Evolutionary conservation across 2,113 vertebrate genomes (phyloP).

Genomic region (Mobula birostris): DNA sequence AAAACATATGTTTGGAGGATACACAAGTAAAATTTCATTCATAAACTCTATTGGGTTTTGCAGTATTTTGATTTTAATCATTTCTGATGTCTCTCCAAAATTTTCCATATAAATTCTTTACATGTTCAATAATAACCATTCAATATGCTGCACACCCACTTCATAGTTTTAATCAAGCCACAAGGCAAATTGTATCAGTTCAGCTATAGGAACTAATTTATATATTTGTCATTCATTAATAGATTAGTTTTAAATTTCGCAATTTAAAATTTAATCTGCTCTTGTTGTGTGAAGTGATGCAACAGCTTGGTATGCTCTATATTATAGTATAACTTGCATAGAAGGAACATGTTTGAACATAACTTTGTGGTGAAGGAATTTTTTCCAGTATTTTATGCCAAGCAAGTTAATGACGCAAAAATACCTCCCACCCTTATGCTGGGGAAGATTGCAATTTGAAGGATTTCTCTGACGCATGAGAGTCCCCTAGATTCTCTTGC

Average conservation of each 20-base stretch:
- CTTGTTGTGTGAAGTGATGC: background rate
- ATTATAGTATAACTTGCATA: conserved; percentile 94
- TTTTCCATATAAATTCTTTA: conserved; percentile 14
- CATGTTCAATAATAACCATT: conserved; percentile 50
- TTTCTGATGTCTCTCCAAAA: background rate
- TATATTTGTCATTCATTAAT: conserved; percentile 95
- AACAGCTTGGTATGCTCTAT: background rate
- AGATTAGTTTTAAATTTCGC: conserved; percentile 80
- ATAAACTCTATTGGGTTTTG: background rate
- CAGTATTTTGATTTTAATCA: background rate
- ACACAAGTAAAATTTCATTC: background rate
- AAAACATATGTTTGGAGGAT: background rate
- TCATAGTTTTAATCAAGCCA: conserved; percentile 92
- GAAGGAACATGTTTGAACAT: conserved; percentile 95
- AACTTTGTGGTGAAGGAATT: conserved; percentile 95
- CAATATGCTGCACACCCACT: conserved; percentile 73
- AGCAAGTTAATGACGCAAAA: conserved; percentile 78
- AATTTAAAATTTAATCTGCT: conserved; percentile 68
- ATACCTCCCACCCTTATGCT: conserved; percentile 66
- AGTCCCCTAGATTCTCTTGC: conserved; percentile 54
- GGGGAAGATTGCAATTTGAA: conserved; percentile 62
- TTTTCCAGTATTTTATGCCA: conserved; percentile 90
- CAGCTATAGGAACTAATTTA: conserved; percentile 97
- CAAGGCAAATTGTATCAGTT: conserved; percentile 89
- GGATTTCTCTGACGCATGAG: conserved; percentile 61